Evolutionary conservation across 2,797 vertebrate species (phyloP), one percentile per base, ranked within the genome.

Genomic region (Okamejei kenojei): DNA sequence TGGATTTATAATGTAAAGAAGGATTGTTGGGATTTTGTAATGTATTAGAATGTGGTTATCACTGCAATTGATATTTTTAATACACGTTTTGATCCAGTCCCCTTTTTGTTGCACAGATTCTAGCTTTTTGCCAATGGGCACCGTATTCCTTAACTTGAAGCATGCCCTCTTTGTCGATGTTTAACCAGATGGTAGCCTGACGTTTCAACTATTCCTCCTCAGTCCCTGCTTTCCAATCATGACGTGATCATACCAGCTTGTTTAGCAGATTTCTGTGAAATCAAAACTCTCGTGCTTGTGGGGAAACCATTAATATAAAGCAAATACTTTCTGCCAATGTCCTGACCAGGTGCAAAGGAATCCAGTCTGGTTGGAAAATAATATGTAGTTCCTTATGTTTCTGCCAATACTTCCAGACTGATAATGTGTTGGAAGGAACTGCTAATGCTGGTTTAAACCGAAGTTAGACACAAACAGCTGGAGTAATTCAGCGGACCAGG

Each of bases 61-160:
- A 45, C 88, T 91, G 32, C 88, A 91, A 73, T 91, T 71, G 19
- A 91, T 91, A 73, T 35, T 90, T 90, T 68, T 90, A 38, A 19
- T 61, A n/a, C 58, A 81, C 79, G n/a, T n/a, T n/a, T 74, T 73
- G 35, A 91, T 71, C 8, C 17, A 71, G 35, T 21, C 26, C 86
- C n/a, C 71, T 71, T 71, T 68, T 65, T 71, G 88, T 73, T 32
- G 6, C n/a, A 45, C 65, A 38, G 45, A 45, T 45, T 45, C 45
- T 45, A 45, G 45, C 45, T 45, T 2, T 54, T 81, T 7, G 35
- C 79, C 21, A 61, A 10, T 86, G 13, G 29, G 29, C 13, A 63
- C 26, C 15, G 19, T 32, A 63, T 86, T 1, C 61, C 26, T 63
- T 29, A 29, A 32, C 29, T 4, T 54, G 10, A 29, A 63, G 58